Evolutionary conservation across 2,888 invertebrate species (phyloP).

Genomic region (Trichopria drosophilae): DNA sequence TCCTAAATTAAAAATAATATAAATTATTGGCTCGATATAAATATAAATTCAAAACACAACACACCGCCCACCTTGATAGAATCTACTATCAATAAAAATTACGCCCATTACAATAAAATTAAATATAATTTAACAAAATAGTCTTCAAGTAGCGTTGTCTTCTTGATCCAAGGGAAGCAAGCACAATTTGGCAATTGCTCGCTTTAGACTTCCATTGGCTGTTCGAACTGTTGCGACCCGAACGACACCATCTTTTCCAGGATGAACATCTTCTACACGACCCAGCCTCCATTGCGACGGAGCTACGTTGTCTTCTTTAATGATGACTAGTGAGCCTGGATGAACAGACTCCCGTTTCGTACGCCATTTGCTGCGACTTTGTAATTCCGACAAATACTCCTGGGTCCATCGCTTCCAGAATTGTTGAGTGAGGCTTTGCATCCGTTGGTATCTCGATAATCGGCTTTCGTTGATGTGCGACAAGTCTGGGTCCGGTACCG

Average conservation of each 20-base stretch:
- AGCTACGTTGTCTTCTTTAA: constrained; percentile 9
- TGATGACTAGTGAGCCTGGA: constrained; percentile 2
- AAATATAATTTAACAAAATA: no score
- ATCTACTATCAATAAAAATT: no score
- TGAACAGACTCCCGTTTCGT: neutral
- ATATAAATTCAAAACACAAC: no score
- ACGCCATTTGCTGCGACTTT: constrained; percentile 32
- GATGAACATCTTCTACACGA: constrained; percentile 5
- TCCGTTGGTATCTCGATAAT: constrained; percentile 30
- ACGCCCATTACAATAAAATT: no score
- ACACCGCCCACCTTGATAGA: no score
- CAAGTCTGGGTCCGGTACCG: no score
- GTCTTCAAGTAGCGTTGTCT: no score
- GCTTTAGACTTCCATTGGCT: constrained; percentile 2
- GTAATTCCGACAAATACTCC: constrained; percentile 34
- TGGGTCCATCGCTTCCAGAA: constrained; percentile 24
- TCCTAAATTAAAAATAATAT: no score
- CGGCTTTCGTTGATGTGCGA: no score
- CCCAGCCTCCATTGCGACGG: constrained; percentile 13
- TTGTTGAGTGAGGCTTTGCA: constrained; percentile 23
- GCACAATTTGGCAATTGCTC: constrained; percentile 6
- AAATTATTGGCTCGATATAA: no score
- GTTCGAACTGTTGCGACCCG: constrained; percentile 12
- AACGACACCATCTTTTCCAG: constrained; percentile 4
- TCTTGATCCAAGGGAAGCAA: constrained; percentile 14